Base-by-base conservation (phyloP, 2,113 vertebrate genomes). In the Pseudopodoces humilis region DNA sequence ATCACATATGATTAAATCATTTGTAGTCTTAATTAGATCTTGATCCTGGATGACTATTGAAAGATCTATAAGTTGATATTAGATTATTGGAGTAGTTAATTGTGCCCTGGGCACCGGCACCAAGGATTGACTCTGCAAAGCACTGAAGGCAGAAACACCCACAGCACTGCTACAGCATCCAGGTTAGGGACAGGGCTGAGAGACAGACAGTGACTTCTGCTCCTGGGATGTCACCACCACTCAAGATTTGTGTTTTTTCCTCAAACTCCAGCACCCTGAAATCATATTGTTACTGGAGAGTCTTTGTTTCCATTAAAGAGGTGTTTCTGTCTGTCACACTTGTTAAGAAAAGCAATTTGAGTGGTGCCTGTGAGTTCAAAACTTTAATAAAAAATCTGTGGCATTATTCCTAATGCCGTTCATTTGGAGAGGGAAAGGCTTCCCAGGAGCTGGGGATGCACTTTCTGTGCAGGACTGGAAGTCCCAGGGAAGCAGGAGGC, bases 31-130 rank as follows among this genome's bases (percentile, higher is more conserved):
- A 92, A 87, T 94, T 96, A 91, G 77, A 85, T 67, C 62, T 49
- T 60, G 65, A 92, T 95, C 83, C 65, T 94, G 69, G 55, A 53
- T 75, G 83, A 53, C 80, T 87, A 24, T 17, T 94, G 91, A 60
- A 94, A 92, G 72, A 92, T 78, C 90, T 88, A 16, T 90, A 93
- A 94, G 88, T 23, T 81, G 79, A 88, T 96, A 83, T 67, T 95
- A 83, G 95, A 90, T 90, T 94, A 94, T 81, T 86, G 83, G 64
- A 94, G 71, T 67, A 58, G 83, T 83, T 92, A 90, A 74, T 74
- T 69, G 52, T 92, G 76, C 79, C 88, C 56, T 92, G 76, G 86
- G 64, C 86, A 37, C 59, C 69, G 71, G 47, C 65, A 78, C 56
- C 55, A 50, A 55, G 47, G 79, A 47, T 20, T 64, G 71, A 44